Percentiles rank a stretch among this genome's conserved stretches.
phyloP scores from a whole-genome alignment of 2,888 invertebrate species.

The Dynastes grantii region DNA sequence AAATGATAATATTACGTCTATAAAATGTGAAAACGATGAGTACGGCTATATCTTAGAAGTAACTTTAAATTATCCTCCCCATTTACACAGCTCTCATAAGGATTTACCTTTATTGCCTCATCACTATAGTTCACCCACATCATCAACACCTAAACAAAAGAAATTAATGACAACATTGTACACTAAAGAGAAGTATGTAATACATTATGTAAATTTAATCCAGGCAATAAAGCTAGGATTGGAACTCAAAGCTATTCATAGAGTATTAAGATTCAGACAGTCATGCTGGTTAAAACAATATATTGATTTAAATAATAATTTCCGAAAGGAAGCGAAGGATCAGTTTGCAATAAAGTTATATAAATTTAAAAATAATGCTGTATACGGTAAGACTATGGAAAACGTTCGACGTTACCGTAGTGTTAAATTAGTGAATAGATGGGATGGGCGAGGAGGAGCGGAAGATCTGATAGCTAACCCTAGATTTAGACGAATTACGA shows the following conservation, averaged over 20 bases:
- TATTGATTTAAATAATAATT: neutral
- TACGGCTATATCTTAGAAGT: slow-evolving; percentile 32
- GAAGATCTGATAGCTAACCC: neutral
- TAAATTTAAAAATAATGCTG: neutral
- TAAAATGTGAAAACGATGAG: neutral
- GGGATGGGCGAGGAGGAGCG: neutral
- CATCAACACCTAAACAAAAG: neutral
- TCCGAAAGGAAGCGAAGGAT: neutral
- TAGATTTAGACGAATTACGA: too few species aligned
- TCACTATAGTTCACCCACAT: neutral
- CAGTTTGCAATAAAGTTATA: neutral
- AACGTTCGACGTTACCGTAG: too few species aligned
- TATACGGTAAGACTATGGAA: neutral
- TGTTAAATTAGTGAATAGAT: neutral
- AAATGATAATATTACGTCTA: neutral
- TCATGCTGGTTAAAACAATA: slow-evolving; percentile 12
- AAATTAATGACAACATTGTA: slow-evolving; percentile 45
- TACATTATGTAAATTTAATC: slow-evolving; percentile 24
- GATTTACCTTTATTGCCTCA: slow-evolving; percentile 17
- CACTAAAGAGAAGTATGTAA: slow-evolving; percentile 29
- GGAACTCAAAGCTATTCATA: slow-evolving; percentile 23
- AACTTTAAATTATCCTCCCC: neutral
- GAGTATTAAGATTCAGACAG: slow-evolving; percentile 29
- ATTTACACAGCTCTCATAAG: slow-evolving; percentile 16
- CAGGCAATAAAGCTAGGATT: slow-evolving; percentile 24